These are phyloP conservation scores for Ceyx melanurus DNA, from an alignment of 2,113 vertebrate genomes.

Conservation along the genomic window DNA sequence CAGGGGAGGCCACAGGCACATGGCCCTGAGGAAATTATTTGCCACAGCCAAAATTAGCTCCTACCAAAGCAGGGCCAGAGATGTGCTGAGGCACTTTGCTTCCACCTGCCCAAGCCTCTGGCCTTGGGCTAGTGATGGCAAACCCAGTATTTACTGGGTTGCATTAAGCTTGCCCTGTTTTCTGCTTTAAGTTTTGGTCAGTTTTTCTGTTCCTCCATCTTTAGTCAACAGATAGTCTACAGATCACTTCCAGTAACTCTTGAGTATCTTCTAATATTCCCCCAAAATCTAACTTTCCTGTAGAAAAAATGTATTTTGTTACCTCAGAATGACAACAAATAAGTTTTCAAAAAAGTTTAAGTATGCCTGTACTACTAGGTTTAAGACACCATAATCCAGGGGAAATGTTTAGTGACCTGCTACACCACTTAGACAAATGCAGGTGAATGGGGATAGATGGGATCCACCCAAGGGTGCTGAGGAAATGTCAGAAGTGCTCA, in stretches of 20 bases:
- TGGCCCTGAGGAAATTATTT: not conserved
- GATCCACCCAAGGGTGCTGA: not conserved
- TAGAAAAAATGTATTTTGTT: not conserved
- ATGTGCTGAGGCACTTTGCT: not conserved
- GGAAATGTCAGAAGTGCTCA: not conserved
- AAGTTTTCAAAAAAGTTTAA: not conserved
- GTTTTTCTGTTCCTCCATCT: not conserved
- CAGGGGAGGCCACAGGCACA: accelerated
- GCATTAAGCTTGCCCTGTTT: not conserved
- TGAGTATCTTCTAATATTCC: not conserved
- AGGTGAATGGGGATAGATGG: not conserved
- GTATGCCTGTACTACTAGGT: not conserved
- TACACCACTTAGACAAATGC: not conserved
- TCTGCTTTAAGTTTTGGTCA: not conserved
- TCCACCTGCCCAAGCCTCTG: not conserved
- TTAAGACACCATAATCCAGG: not conserved
- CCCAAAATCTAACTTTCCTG: not conserved
- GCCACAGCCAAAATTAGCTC: accelerated
- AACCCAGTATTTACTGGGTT: not conserved
- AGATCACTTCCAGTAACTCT: not conserved
- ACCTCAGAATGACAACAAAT: not conserved
- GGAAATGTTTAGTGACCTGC: not conserved
- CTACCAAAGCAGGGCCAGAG: not conserved
- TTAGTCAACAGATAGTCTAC: not conserved
- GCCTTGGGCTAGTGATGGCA: not conserved